phyloP scores from a whole-genome alignment of 1,140 invertebrate species.

The Diprion similis region DNA sequence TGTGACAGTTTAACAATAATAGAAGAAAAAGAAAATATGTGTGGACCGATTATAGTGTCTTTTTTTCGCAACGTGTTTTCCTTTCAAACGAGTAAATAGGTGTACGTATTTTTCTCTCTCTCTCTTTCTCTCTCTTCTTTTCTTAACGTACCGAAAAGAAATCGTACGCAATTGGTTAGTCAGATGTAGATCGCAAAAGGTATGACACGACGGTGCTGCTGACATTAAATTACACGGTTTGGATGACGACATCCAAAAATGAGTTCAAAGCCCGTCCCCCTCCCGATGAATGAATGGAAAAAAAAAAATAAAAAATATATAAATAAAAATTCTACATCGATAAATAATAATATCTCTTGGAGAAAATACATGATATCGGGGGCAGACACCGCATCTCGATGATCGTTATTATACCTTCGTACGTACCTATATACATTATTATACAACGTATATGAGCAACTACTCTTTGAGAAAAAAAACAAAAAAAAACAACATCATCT shows the following conservation, averaged over 20 bases:
- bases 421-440: no score
- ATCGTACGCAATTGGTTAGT: not conserved
- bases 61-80: no score
- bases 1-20: no score
- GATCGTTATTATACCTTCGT: no score
- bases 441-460: not conserved
- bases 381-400: not conserved
- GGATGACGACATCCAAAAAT: not conserved
- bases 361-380: not conserved
- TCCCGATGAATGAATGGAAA: not conserved
- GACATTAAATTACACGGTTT: not conserved
- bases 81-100: no score
- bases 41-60: no score
- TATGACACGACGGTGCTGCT: not conserved
- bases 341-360: no score
- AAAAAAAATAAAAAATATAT: not conserved
- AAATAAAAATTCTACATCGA: no score
- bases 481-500: slow-evolving; percentile 2
- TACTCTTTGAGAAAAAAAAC: not conserved
- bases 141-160: not conserved
- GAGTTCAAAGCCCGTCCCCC: not conserved
- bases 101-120: no score
- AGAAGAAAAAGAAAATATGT: no score
- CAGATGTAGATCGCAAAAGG: not conserved
- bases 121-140: not conserved